Base-by-base conservation (phyloP, 1,140 invertebrate genomes). In the Lasaia peninsularis region DNA sequence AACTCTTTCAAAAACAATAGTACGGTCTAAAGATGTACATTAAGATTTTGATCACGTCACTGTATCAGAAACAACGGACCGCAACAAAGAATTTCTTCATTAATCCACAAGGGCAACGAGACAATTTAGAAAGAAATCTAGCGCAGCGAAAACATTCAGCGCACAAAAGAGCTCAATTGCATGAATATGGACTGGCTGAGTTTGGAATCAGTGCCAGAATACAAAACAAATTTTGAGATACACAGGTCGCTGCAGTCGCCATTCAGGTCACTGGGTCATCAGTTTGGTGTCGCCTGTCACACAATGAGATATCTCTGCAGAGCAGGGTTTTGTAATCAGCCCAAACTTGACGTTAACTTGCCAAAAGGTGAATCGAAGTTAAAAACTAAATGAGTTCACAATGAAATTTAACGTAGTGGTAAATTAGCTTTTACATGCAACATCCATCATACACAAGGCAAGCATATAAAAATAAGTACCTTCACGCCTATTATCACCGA, bases 251-350 rank as follows among this genome's bases (percentile, higher is more conserved):
- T 81, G 84, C 84, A 87, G 73, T 80, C 76, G 69, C 74, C 65
- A 87, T 74, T 59, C 75, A 58, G 84, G 84, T 83, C 75, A 87
- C 67, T 83, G 69, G 84, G 84, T 81, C 80, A 80, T 75, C 73
- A 78, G 72, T 78, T 75, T 71, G 66, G 66, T 73, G 73, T 75
- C 64, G 71, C 44, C 73, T 78, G 78, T 77, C 82, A 78, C 80
- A 88, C 76, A 84, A 78, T 84, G 84, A 84, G 75, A 81, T 84
- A 86, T 78, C 73, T 72, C 75, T 85, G 77, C 80, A 76, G 73
- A 70, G 69, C 62, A 67, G 57, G 72, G 65, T 70, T 71, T 77
- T 75, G 72, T 55, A 69, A 80, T 79, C 73, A 69, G 61, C 63
- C 62, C 62, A 65, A 69, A 65, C 69, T 65, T 37, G 58, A 78